These are phyloP conservation scores for Xestia c-nigrum DNA, from an alignment of 2,888 invertebrate species.

Conservation along the genomic window DNA sequence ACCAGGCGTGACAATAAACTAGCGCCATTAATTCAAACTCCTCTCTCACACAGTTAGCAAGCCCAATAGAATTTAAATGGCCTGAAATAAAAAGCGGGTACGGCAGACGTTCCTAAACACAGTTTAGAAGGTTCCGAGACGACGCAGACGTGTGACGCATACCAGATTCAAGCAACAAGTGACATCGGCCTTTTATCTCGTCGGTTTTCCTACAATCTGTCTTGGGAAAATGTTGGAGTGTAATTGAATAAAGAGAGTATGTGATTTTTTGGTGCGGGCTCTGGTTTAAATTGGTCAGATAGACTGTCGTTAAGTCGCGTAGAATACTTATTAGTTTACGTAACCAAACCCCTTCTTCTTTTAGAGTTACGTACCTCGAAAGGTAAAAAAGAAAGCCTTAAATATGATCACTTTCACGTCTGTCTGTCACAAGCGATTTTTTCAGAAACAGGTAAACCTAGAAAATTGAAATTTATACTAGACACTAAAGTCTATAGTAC, in stretches of 20 bases:
- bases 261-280: conserved; percentile 8
- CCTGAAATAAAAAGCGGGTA: conserved; percentile 64
- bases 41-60: conserved; percentile 24
- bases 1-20: conserved; percentile 29
- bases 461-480: too few relatives aligned
- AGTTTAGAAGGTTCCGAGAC: conserved; percentile 68
- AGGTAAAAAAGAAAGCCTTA: too few relatives aligned
- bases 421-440: too few relatives aligned
- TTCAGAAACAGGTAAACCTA: too few relatives aligned
- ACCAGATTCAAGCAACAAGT: conserved; percentile 81
- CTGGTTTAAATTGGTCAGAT: conserved; percentile 1
- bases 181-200: conserved; percentile 71
- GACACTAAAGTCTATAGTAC: too few relatives aligned
- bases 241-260: conserved; percentile 54
- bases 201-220: conserved; percentile 59
- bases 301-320: neutral
- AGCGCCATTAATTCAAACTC: conserved; percentile 35
- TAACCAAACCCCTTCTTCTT: neutral
- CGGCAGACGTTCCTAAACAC: conserved; percentile 68
- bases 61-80: conserved; percentile 62
- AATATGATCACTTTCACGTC: too few relatives aligned
- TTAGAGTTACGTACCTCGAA: neutral
- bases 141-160: conserved; percentile 75
- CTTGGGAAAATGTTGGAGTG: conserved; percentile 49
- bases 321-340: neutral